phyloP scores from a whole-genome alignment of 2,113 vertebrate species.

The Orcinus orca region DNA sequence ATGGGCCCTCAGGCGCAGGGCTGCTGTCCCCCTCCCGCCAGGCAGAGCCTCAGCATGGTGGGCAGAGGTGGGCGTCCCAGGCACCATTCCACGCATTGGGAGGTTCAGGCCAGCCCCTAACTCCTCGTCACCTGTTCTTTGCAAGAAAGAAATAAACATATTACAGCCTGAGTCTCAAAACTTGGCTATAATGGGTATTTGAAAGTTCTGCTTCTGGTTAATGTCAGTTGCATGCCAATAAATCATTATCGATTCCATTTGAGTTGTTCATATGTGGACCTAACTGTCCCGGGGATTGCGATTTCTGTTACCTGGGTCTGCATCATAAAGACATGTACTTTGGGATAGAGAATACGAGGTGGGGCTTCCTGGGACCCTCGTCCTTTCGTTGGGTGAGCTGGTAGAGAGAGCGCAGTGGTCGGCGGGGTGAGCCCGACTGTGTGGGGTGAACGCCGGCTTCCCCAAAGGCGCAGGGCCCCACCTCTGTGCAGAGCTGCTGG shows the following conservation, averaged over 20 bases:
- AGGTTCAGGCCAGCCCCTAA: not conserved
- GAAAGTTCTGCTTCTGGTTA: not conserved
- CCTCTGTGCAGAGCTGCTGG: not conserved
- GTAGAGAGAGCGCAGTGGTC: not conserved
- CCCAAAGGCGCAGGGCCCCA: not conserved
- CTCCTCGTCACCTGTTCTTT: not conserved
- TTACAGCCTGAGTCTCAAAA: not conserved
- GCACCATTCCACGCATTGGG: not conserved
- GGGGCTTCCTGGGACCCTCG: not conserved
- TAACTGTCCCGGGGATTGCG: fast-evolving
- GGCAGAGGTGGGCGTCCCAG: no score
- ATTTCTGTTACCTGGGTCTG: not conserved
- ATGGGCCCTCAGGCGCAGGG: fast-evolving
- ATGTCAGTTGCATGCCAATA: no score
- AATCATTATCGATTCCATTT: not conserved
- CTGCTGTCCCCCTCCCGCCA: fast-evolving
- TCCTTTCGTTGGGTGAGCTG: not conserved
- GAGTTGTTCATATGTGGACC: fast-evolving
- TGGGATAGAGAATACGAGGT: fast-evolving
- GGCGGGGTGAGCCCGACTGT: not conserved
- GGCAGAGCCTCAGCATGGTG: not conserved
- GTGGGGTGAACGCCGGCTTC: fast-evolving
- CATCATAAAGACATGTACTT: not conserved
- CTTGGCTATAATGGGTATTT: not conserved
- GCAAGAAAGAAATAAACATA: not conserved